phyloP scores from a whole-genome alignment of 2,113 vertebrate species.

The Talpa occidentalis region DNA sequence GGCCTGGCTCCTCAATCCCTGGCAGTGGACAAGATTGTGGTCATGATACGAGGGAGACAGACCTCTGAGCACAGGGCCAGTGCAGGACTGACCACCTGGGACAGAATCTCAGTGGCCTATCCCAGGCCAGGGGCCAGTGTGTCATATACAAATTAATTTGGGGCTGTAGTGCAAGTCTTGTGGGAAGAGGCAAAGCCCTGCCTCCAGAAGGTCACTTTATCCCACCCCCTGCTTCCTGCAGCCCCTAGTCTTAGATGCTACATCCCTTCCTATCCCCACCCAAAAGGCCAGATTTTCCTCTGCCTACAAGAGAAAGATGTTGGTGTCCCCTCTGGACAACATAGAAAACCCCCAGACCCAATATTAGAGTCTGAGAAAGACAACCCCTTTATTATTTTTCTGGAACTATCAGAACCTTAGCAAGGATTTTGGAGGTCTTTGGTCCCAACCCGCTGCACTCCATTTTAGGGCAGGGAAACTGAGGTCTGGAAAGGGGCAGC shows the following conservation, averaged over 20 bases:
- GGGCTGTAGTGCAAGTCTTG: accelerated
- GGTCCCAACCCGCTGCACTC: neutral
- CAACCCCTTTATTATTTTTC: neutral
- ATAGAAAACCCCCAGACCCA: neutral
- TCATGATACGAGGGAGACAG: constrained; percentile 63
- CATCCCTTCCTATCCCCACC: neutral
- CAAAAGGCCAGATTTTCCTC: neutral
- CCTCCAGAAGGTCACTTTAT: neutral
- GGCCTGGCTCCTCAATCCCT: accelerated
- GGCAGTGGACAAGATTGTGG: neutral
- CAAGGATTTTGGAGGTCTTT: neutral
- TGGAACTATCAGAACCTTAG: neutral
- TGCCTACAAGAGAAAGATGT: neutral
- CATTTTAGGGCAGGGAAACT: neutral
- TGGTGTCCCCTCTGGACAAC: neutral
- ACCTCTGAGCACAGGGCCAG: neutral
- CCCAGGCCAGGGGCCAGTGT: neutral
- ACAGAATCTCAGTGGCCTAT: neutral
- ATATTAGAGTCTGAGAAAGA: neutral
- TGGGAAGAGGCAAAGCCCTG: neutral
- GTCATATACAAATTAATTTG: neutral
- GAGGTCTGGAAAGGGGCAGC: neutral
- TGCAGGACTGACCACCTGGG: neutral
- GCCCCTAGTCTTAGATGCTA: neutral
- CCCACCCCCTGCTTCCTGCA: neutral